Conservation (phyloP, 2,113 vertebrate genomes). For the Todiramphus saurophagus region DNA sequence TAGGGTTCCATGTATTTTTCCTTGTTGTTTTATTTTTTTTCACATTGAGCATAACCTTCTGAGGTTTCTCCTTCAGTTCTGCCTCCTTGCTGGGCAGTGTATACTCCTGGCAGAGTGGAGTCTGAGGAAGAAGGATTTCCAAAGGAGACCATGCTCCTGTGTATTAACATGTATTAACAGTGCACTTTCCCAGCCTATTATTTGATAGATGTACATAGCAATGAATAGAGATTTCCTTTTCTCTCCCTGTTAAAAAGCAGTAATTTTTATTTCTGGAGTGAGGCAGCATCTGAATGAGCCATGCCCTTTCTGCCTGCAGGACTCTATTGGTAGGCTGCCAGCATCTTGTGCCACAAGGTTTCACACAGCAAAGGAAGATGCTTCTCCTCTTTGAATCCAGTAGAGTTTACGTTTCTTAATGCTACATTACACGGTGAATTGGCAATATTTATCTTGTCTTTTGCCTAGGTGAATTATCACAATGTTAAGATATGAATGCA, state of each 20-base stretch:
- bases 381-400: neutral
- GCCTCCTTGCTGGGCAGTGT: neutral
- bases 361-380: neutral
- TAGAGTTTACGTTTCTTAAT: neutral
- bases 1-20: neutral
- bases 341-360: neutral
- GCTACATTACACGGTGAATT: neutral
- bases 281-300: neutral
- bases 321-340: neutral
- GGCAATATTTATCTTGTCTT: neutral
- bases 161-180: neutral
- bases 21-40: neutral
- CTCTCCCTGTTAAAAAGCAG: neutral
- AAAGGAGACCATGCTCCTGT: neutral
- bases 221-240: neutral
- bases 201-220: neutral
- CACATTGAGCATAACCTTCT: neutral
- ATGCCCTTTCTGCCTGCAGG: neutral
- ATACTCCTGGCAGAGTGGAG: neutral
- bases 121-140: neutral
- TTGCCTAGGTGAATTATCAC: neutral
- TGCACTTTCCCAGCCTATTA: neutral
- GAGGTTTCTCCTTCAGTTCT: neutral
- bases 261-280: neutral
- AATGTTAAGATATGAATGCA: neutral